Conservation (phyloP, 30 jellyfish, hydroid and myxozoan species). For the Chironex yamaguchii region DNA sequence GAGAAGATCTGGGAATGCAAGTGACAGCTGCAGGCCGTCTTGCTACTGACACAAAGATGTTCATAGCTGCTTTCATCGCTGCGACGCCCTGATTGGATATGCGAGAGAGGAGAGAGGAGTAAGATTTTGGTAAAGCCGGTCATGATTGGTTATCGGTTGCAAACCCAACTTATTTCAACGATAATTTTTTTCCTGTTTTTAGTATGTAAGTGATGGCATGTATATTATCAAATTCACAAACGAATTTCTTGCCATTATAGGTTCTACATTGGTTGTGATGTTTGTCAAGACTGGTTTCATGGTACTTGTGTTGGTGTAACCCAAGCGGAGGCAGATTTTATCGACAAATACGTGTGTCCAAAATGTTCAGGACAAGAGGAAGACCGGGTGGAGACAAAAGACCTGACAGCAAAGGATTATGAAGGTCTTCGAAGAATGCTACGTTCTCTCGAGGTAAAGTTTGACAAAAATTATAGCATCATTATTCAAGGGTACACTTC, state of each 20-base stretch:
- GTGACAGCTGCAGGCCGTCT: too few relatives aligned
- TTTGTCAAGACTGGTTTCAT: slow-evolving; percentile 98
- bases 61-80: too few relatives aligned
- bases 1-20: too few relatives aligned
- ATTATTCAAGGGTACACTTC: not conserved
- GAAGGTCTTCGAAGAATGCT: slow-evolving; percentile 93
- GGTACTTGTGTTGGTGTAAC: slow-evolving; percentile 98
- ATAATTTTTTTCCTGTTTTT: not conserved
- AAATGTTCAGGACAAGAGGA: slow-evolving; percentile 74
- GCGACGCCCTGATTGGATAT: too few relatives aligned
- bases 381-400: slow-evolving; percentile 78
- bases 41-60: too few relatives aligned
- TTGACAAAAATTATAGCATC: not conserved
- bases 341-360: slow-evolving; percentile 90
- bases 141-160: too few relatives aligned
- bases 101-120: too few relatives aligned
- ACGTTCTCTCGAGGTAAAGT: slow-evolving; percentile 80
- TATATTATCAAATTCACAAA: not conserved
- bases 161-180: too few relatives aligned
- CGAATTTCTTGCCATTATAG: slow-evolving; percentile 21
- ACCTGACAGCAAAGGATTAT: slow-evolving; percentile 75
- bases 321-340: slow-evolving; percentile 89
- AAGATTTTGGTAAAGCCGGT: too few relatives aligned
- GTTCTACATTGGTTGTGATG: slow-evolving; percentile 94
- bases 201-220: not conserved